Evolutionary conservation across 2,113 vertebrate genomes (phyloP).

Genomic region (Cottus gobio): DNA sequence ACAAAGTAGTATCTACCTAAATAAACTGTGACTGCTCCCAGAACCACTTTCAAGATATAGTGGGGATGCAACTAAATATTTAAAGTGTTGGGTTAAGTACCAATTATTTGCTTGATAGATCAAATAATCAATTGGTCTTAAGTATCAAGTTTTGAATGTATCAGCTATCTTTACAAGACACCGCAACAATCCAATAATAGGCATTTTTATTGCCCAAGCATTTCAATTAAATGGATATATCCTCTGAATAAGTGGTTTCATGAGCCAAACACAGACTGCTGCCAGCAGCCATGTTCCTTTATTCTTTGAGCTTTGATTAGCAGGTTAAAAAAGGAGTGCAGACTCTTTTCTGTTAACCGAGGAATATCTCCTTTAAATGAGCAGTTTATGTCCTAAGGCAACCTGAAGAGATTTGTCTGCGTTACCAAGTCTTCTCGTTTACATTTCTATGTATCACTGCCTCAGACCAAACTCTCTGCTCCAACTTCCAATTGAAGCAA

Average conservation of each 20-base stretch:
- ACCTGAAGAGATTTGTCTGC: neutral
- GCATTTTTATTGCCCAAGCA: neutral
- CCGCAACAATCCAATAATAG: conserved; percentile 9
- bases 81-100: neutral
- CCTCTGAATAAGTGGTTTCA: conserved; percentile 10
- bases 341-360: conserved; percentile 20
- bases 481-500: neutral
- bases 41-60: neutral
- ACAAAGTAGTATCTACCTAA: neutral
- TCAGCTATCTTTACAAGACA: neutral
- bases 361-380: conserved; percentile 18
- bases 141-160: neutral
- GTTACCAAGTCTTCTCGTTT: neutral
- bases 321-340: conserved; percentile 1
- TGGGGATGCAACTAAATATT: neutral
- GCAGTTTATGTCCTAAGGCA: conserved; percentile 15
- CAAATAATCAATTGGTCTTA: neutral
- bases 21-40: neutral
- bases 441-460: neutral
- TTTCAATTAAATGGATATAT: conserved; percentile 19
- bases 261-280: conserved; percentile 2
- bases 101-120: neutral
- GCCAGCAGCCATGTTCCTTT: conserved; percentile 12
- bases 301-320: conserved; percentile 10
- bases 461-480: neutral